Evolutionary conservation across 2,797 vertebrate species (phyloP).

Genomic region (Diglossa cyanea): DNA sequence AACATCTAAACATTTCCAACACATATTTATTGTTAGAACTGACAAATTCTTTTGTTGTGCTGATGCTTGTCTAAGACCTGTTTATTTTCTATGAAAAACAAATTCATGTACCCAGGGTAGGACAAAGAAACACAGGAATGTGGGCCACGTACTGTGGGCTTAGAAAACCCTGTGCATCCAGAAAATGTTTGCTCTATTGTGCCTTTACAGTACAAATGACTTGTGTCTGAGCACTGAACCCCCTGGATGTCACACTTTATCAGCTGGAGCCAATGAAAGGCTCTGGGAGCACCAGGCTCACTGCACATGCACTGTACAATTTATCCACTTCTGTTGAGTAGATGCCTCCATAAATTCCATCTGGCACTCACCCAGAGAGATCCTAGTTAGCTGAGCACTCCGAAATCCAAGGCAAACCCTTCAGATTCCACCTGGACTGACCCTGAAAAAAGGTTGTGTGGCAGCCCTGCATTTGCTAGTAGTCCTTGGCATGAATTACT

Average conservation of each 20-base stretch:
- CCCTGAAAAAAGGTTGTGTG: neutral
- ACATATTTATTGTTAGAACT: neutral
- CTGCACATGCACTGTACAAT: neutral
- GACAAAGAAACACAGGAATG: accelerated
- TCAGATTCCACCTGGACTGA: neutral
- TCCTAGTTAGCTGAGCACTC: neutral
- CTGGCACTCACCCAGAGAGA: neutral
- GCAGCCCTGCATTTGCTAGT: neutral
- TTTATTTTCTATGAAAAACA: neutral
- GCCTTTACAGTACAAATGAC: neutral
- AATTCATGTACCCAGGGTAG: neutral
- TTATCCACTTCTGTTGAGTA: neutral
- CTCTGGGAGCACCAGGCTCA: neutral
- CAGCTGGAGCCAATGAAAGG: neutral
- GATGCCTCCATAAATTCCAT: neutral
- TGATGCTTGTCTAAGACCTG: neutral
- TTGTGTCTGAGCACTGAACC: neutral
- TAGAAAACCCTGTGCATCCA: neutral
- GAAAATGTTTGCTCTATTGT: neutral
- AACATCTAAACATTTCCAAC: neutral
- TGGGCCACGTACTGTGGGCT: neutral
- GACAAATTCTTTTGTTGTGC: neutral
- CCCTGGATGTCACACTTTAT: neutral
- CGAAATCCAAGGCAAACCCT: neutral
- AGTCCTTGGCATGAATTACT: neutral